A percentile compares a stretch with the other conserved stretches of the same genome.
Conservation (phyloP, 2,113 vertebrate species). For the Heterocephalus glaber region DNA sequence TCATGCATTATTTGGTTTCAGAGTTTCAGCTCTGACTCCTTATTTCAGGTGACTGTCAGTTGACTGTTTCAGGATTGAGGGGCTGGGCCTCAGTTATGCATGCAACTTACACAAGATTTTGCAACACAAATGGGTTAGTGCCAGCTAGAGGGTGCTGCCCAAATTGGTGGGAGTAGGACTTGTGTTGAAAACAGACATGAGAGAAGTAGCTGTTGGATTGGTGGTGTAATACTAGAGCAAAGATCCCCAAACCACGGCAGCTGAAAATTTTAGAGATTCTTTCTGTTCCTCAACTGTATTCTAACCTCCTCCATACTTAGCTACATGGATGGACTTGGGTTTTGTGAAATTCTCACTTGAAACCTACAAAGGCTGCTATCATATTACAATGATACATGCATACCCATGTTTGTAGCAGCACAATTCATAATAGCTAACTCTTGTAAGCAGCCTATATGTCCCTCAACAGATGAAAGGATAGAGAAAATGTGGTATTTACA, state of each 20-base stretch:
- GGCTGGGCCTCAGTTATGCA: neutral
- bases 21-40: conserved; percentile 22
- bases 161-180: conserved; percentile 1
- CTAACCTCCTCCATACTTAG: neutral
- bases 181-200: neutral
- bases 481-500: neutral
- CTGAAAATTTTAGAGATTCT: conserved; percentile 6
- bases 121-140: conserved; percentile 27
- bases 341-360: conserved; percentile 26
- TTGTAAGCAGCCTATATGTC: neutral
- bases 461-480: neutral
- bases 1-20: neutral
- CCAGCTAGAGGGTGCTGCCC: conserved; percentile 35
- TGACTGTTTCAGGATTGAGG: conserved; percentile 21
- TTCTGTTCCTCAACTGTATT: neutral
- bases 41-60: conserved; percentile 55
- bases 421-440: neutral
- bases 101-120: neutral
- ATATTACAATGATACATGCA: neutral
- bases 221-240: conserved; percentile 13
- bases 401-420: neutral
- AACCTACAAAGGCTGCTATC: neutral
- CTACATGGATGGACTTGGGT: neutral
- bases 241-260: neutral
- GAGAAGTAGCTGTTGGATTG: neutral